Evolutionary conservation across 92 coral and sea anemone genomes (phyloP), one percentile per base, ranked within the genome.

Genomic region (Heteractis magnifica): DNA sequence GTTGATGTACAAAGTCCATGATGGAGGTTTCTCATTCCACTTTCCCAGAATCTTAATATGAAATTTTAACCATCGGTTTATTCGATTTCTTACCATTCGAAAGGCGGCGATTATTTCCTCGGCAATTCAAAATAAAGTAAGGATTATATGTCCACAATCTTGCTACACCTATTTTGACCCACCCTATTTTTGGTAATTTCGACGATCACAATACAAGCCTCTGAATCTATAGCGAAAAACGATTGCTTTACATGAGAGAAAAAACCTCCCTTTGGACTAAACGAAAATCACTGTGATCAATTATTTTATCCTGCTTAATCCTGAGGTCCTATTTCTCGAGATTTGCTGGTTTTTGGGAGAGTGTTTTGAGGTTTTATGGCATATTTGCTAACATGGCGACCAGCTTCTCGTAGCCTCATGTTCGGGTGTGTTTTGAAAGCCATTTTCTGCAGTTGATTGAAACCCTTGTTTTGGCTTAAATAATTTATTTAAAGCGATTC

Each of bases 351-450:
- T 82, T 58, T 82, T 74, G 10, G 20, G 11, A 72, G 49, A 65
- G 86, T 72, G 19, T 56, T 82, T 59, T 48, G 82, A 79, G 86
- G 86, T 82, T 82, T 70, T 71, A 11, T 4, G 12, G 60, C 62
- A 8, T 79, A 60, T 79, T 60, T 79, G 72, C 83, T 15, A 12
- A 59, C 83, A 65, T 51, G 77, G 23, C 77, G 68, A 34, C 73
- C 77, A 51, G 26, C 64, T 18, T 65, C 6, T 21, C 72, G 26
- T 14, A 34, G 60, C 52, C 16, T 71, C 70, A 4, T 19, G 20
- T 26, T 85, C 83, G 88, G 88, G 88, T 59, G 88, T 85, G 88
- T 85, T 64, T 75, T 64, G 72, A 85, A 65, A 70, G 49, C 56
- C 48, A 71, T 71, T 71, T 84, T 77, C 87, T 34, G 59, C 52